These are phyloP conservation scores for Drosophila hamatofila DNA, from an alignment of 2,888 invertebrate genomes.

Conservation along the genomic window DNA sequence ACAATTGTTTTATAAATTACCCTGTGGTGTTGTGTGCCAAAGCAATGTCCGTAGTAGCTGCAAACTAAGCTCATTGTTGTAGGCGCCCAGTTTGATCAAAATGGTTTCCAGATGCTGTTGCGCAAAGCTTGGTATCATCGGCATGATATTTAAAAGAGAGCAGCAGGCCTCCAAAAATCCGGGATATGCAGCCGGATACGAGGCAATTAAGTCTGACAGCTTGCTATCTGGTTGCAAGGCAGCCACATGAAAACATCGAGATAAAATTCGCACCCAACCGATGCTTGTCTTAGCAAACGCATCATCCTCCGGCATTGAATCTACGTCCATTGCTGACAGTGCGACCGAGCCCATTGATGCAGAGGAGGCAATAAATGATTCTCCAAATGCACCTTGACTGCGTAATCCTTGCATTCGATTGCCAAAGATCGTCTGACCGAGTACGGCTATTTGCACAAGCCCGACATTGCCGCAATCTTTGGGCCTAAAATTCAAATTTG, in stretches of 20 bases:
- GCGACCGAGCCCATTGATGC: conserved; percentile 41
- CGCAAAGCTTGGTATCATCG: conserved; percentile 86
- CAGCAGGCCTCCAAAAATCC: conserved; percentile 90
- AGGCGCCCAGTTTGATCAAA: conserved; percentile 89
- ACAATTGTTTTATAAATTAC: conserved; percentile 54
- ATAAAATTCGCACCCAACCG: conserved; percentile 93
- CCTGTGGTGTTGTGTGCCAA: conserved; percentile 86
- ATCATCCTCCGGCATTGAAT: conserved; percentile 82
- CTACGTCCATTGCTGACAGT: conserved; percentile 48
- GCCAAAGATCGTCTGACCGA: conserved; percentile 94
- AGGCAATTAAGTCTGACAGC: conserved; percentile 86
- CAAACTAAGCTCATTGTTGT: conserved; percentile 88
- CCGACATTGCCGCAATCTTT: conserved; percentile 96
- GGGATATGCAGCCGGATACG: conserved; percentile 88
- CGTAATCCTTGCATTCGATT: conserved; percentile 71
- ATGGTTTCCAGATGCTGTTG: conserved; percentile 89
- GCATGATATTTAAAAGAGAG: conserved; percentile 90
- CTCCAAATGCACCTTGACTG: conserved; percentile 53
- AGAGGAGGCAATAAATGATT: conserved; percentile 54
- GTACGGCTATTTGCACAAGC: conserved; percentile 92
- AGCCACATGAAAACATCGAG: conserved; percentile 90
- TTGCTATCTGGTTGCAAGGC: conserved; percentile 82
- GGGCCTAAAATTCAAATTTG: conserved; percentile 87
- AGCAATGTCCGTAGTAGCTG: conserved; percentile 87
- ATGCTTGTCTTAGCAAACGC: conserved; percentile 87